Conservation (phyloP, 2,888 invertebrate genomes). For the Platycnemis pennipes region DNA sequence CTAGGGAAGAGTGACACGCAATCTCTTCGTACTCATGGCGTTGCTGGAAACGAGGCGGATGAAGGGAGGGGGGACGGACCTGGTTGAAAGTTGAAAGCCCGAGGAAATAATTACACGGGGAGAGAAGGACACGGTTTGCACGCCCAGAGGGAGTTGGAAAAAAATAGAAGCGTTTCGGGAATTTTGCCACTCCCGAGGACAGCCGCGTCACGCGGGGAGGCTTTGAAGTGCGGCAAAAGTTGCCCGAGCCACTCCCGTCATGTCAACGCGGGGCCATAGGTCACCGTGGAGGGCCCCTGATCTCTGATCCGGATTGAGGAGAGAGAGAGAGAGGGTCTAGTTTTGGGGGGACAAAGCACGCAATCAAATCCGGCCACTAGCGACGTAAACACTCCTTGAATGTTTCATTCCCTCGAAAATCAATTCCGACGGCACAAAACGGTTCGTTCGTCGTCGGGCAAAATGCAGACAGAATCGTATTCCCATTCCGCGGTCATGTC, state of each 20-base stretch:
- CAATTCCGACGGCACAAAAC: not conserved
- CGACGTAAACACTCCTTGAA: conserved; percentile 8
- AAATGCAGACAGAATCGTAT: not conserved
- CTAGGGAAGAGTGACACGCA: not conserved
- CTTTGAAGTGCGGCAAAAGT: not conserved
- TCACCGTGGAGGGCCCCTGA: not conserved
- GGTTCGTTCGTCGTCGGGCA: not conserved
- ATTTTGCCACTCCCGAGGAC: not conserved
- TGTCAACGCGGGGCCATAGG: not conserved
- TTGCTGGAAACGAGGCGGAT: not conserved
- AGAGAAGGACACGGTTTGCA: not conserved
- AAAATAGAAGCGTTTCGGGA: not conserved
- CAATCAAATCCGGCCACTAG: not conserved
- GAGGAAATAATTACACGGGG: not conserved
- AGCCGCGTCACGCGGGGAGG: not conserved
- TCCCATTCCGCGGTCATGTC: conserved; percentile 10
- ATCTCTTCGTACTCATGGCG: not conserved
- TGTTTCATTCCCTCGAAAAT: conserved; percentile 37
- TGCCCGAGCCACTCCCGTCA: not conserved
- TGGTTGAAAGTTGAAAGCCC: not conserved
- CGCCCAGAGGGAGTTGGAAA: not conserved
- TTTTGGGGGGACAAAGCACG: conserved; percentile 2
- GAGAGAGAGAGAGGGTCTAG: not conserved
- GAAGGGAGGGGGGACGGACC: not conserved
- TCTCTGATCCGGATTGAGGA: conserved; percentile 18